phyloP scores from a whole-genome alignment of 2,797 vertebrate species.

The Pipistrellus pipistrellus region DNA sequence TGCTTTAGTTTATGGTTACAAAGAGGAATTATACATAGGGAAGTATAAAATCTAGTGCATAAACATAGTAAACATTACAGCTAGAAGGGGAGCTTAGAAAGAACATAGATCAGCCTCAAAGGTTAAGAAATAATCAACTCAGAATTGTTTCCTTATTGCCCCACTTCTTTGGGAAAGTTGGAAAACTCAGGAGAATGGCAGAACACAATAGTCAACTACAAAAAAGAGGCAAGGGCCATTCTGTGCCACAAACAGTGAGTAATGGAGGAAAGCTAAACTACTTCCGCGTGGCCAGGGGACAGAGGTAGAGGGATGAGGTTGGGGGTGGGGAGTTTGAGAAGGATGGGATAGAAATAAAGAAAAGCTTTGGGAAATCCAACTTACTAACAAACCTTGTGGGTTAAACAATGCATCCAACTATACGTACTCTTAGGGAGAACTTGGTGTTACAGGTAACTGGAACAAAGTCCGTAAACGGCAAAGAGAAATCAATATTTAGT shows the following conservation, averaged over 20 bases:
- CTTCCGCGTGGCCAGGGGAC: neutral
- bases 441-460: slow-evolving; percentile 95
- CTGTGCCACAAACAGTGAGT: neutral
- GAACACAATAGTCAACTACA: neutral
- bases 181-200: neutral
- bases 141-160: neutral
- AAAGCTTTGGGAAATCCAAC: neutral
- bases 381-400: neutral
- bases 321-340: too few species aligned
- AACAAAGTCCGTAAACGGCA: slow-evolving; percentile 98
- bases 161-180: neutral
- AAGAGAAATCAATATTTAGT: slow-evolving; percentile 96
- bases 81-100: neutral
- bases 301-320: neutral
- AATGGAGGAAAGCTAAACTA: neutral
- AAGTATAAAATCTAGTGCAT: slow-evolving; percentile 7
- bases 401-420: neutral
- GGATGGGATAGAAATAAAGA: neutral
- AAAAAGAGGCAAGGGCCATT: neutral
- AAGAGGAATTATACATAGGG: slow-evolving; percentile 25
- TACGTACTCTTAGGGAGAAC: slow-evolving; percentile 95
- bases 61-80: neutral
- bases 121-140: slow-evolving; percentile 1
- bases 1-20: slow-evolving; percentile 23
- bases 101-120: slow-evolving; percentile 31